phyloP scores from a whole-genome alignment of 2,113 vertebrate species.

The Platanista minor region DNA sequence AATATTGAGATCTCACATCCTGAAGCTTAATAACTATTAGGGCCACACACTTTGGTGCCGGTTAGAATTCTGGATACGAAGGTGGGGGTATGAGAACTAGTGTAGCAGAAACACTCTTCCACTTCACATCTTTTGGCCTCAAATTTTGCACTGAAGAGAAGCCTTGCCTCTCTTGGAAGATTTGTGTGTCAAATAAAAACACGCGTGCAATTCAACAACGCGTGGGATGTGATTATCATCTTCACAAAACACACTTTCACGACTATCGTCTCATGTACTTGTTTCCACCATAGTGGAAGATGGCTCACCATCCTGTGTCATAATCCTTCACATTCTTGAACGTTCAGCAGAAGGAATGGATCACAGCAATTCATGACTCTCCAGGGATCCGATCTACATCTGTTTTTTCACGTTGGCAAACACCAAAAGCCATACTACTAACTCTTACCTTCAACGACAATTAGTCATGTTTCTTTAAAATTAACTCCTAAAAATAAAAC shows the following conservation, averaged over 20 bases:
- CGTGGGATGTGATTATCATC: rapidly evolving
- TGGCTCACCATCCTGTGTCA: rapidly evolving
- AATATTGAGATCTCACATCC: neutral
- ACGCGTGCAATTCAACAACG: rapidly evolving
- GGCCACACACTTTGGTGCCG: neutral
- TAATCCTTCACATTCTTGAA: too few species aligned
- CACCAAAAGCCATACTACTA: neutral
- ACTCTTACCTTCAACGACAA: neutral
- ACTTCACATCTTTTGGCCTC: too few species aligned
- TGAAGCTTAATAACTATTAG: too few species aligned
- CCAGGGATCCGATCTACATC: neutral
- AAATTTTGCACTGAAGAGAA: neutral
- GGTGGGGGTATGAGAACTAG: neutral
- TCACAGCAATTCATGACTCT: rapidly evolving
- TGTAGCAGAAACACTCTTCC: too few species aligned
- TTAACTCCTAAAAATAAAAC: neutral
- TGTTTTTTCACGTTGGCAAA: neutral
- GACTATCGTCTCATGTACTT: neutral
- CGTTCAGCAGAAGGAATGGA: neutral
- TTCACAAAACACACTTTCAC: rapidly evolving
- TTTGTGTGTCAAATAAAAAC: neutral
- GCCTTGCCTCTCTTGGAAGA: neutral
- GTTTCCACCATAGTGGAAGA: neutral
- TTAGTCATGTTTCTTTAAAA: neutral
- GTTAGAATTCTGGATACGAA: neutral